Evolutionary conservation across 2,888 invertebrate genomes (phyloP).

Genomic region (Malthinus seriepunctatus): DNA sequence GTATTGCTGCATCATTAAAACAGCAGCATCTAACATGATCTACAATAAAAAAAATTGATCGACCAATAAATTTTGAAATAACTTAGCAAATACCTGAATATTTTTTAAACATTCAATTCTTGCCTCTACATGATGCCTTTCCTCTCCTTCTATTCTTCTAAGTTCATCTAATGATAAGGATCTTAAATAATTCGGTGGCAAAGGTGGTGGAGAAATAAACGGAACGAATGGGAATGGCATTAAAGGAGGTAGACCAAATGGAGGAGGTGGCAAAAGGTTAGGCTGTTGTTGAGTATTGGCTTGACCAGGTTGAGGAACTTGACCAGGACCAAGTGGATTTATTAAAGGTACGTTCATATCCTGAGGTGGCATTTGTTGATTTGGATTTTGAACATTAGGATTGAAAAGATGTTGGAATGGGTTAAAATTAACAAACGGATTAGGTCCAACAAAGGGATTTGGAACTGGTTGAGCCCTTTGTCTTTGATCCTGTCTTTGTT

Average conservation of each 20-base stretch:
- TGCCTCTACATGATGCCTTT: conserved; percentile 86
- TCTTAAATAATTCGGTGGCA: conserved; percentile 75
- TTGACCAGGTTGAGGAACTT: conserved; percentile 13
- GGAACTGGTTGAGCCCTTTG: conserved; percentile 26
- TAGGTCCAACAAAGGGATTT: conserved; percentile 29
- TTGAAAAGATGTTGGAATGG: conserved; percentile 35
- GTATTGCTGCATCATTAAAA: conserved; percentile 94
- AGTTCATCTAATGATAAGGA: conserved; percentile 83
- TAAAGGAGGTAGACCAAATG: conserved; percentile 60
- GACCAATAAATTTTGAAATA: neutral
- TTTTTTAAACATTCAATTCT: conserved; percentile 79
- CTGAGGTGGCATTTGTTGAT: conserved; percentile 34
- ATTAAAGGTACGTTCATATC: neutral
- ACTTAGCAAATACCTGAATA: conserved; percentile 57
- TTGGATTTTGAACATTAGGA: conserved; percentile 28
- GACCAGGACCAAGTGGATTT: conserved; percentile 44
- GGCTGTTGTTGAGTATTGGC: conserved; percentile 31
- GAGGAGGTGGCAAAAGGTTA: conserved; percentile 40
- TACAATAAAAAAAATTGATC: conserved; percentile 56
- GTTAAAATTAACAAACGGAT: conserved; percentile 32
- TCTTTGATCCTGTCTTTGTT: conserved; percentile 25
- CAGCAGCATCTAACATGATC: conserved; percentile 90
- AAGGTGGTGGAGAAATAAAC: conserved; percentile 70
- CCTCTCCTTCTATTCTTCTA: conserved; percentile 84
- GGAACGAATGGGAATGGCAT: conserved; percentile 60